Conservation (phyloP, 2,113 vertebrate species). For the Rhipidura dahli region DNA sequence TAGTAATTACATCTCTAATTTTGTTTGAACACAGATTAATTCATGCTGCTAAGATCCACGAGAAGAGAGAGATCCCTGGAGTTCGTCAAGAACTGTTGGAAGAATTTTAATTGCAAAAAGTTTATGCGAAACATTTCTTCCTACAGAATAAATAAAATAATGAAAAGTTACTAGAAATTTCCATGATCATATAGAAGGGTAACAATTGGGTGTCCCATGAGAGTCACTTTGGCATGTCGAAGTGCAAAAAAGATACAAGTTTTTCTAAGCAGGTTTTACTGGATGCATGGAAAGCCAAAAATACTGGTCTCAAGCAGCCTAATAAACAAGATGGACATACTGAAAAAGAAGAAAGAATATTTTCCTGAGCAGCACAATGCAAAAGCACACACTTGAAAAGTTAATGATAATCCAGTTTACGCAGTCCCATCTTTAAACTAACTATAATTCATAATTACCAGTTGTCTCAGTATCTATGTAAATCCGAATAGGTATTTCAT, state of each 20-base stretch:
- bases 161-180: not conserved
- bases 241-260: not conserved
- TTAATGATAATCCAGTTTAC: not conserved
- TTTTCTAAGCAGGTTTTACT: not conserved
- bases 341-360: not conserved
- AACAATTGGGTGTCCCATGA: not conserved
- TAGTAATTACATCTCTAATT: conserved; percentile 71
- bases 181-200: not conserved
- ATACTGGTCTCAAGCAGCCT: not conserved
- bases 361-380: not conserved
- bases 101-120: conserved; percentile 67
- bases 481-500: not conserved
- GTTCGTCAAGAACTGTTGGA: conserved; percentile 12
- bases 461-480: not conserved
- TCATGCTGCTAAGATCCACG: conserved; percentile 42
- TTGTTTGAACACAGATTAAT: conserved; percentile 65
- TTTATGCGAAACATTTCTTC: conserved; percentile 44
- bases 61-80: conserved; percentile 36
- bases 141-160: conserved; percentile 9
- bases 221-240: not conserved
- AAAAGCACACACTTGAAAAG: not conserved
- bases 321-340: not conserved
- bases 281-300: not conserved
- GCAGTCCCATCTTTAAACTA: not conserved
- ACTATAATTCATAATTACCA: not conserved